Base-by-base conservation (phyloP, 2,113 vertebrate species). In the Plestiodon gilberti region DNA sequence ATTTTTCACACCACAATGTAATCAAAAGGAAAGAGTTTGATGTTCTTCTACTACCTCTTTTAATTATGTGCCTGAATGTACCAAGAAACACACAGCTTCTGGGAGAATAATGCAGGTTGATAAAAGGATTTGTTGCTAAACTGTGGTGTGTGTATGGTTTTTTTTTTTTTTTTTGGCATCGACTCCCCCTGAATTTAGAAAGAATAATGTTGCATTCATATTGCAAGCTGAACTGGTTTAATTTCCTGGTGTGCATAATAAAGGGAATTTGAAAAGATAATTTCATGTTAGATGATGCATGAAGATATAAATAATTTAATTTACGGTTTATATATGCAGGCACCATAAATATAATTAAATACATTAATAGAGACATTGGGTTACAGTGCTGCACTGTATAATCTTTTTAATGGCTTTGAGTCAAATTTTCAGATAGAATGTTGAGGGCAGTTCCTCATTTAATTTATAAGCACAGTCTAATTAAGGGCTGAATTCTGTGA, bases 371-470 rank as follows among this genome's bases (percentile, higher is more conserved):
- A 89, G 35, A 89, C 18, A 55, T 93, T 92, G 83, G 76, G 82
- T 57, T 94, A 89, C 17, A 55, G 87, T 90, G 80, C 70, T 87
- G 87, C 80, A 70, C 90, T 59, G 57, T 92, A 84, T 88, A 95
- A 92, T 92, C 62, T 81, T 83, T 61, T 86, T 95, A 93, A 94
- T 92, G 92, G 61, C 76, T 85, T 76, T 65, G 84, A 92, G 85
- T 92, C 85, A 82, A 81, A 86, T 22, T 87, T 91, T 90, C 87
- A 93, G 93, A 92, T 87, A 83, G 87, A 94, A 93, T 89, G 75
- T 85, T 89, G 88, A 89, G 77, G 85, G 90, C 87, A 93, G 89
- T 43, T 91, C 83, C 86, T 94, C 86, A 85, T 88, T 93, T 94
- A 90, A 91, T 79, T 87, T 91, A 89, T 93, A 95, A 89, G 62